Conservation (phyloP, 2,797 vertebrate genomes). For the Fistularia commersonii region DNA sequence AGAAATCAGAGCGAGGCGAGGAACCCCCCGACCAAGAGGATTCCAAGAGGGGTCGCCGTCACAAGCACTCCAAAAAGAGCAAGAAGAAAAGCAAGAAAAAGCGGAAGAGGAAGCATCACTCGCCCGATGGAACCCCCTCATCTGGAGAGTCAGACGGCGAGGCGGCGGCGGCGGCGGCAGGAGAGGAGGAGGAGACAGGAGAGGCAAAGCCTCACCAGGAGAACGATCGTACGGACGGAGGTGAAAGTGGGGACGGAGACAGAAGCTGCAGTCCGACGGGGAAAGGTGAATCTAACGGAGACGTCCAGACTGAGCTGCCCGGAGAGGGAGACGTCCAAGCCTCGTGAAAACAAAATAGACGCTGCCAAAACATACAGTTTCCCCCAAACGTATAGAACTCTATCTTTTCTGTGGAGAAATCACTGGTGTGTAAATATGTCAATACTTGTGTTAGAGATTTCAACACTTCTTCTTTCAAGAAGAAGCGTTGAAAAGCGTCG, state of each 20-base stretch:
- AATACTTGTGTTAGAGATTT: constrained; percentile 16
- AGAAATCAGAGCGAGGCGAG: constrained; percentile 20
- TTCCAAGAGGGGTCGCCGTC: constrained; percentile 25
- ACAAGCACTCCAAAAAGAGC: constrained; percentile 75
- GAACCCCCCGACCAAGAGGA: constrained; percentile 11
- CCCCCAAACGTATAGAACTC: too few relatives aligned
- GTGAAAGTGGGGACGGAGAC: neutral
- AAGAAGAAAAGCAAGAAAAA: constrained; percentile 81
- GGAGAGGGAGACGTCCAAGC: too few relatives aligned
- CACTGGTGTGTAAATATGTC: constrained; percentile 12
- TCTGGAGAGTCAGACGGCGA: constrained; percentile 64
- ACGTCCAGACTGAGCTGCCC: neutral
- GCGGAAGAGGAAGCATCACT: constrained; percentile 63
- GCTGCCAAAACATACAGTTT: too few relatives aligned
- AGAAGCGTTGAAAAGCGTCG: too few relatives aligned
- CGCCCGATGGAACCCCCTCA: constrained; percentile 33
- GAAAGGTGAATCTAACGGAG: constrained; percentile 6
- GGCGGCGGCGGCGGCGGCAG: neutral
- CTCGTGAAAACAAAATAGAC: too few relatives aligned
- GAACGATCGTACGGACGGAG: constrained; percentile 2
- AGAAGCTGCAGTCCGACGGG: neutral
- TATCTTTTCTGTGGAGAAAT: neutral
- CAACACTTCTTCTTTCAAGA: neutral
- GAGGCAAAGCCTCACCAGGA: constrained; percentile 10
- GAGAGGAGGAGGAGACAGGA: constrained; percentile 14